Evolutionary conservation across 2,113 vertebrate species (phyloP), one percentile per base, ranked within the genome.

Genomic region (Lampris megalopsis): DNA sequence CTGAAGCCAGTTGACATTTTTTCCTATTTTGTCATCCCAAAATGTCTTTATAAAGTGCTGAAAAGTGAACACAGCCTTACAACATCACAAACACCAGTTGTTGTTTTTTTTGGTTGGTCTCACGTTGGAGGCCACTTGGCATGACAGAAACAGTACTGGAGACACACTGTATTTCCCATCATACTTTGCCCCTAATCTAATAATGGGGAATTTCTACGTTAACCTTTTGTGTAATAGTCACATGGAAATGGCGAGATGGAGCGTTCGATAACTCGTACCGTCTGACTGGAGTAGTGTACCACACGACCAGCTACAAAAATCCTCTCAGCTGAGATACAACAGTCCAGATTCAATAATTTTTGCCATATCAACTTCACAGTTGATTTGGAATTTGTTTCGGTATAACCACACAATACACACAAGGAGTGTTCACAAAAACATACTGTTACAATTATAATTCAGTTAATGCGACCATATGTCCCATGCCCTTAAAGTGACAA

Each of bases 181-280:
- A 48, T n/a, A 35, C 73, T 78, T 77, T 81, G 41, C 52, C 73
- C 71, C 60, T 63, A 59, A 86, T 77, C 72, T 86, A 77, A 89
- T 80, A 79, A 77, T 75, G 49, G 59, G 37, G 52, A 67, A 52
- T 74, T 59, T 35, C 24, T 4, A 83, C 72, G 71, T 80, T 62
- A 66, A 65, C 45, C 50, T 68, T 70, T 81, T 86, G 81, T 79
- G 75, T 74, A 53, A 48, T 64, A 24, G 24, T 72, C 41, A 69
- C 67, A 77, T 80, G 64, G 65, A 80, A 74, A 75, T 24, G 61
- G 2, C 35, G 35, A 9, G 67, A 53, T 40, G 9, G 54, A 70
- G 52, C 42, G 49, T 52, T 7, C 11, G 8, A 52, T 52, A 52
- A 52, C 49, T 52, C 24, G 24, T 24, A 24, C 24, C 24, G 24